Evolutionary conservation across 30 jellyfish, hydroid and myxozoan species (phyloP).

Genomic region (Turritopsis dohrnii): DNA sequence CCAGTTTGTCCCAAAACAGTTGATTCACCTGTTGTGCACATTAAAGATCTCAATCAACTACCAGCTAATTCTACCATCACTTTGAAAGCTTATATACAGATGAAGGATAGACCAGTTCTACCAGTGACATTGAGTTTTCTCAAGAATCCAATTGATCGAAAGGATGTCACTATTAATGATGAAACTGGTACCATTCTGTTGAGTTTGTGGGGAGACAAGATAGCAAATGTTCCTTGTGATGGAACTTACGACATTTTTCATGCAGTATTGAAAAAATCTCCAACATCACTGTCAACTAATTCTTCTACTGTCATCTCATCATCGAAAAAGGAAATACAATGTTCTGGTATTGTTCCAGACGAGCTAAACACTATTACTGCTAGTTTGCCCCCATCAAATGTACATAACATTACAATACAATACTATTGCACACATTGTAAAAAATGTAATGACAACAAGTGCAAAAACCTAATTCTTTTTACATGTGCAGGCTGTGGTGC

Average conservation of each 20-base stretch:
- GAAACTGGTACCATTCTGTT: background rate
- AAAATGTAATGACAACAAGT: background rate
- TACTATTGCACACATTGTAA: conserved; percentile 15
- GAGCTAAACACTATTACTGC: background rate
- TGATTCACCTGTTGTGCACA: background rate
- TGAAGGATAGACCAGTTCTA: background rate
- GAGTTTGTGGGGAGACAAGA: background rate
- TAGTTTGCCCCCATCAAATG: conserved; percentile 7
- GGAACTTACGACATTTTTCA: conserved; percentile 1
- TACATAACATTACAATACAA: background rate
- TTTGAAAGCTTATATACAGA: background rate
- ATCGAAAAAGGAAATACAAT: background rate
- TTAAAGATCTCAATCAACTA: background rate
- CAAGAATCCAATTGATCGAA: conserved; percentile 6
- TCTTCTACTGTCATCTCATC: background rate
- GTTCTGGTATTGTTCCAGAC: background rate
- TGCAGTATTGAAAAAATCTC: background rate
- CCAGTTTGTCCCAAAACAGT: background rate
- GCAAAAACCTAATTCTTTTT: background rate
- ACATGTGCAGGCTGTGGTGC: conserved; percentile 9
- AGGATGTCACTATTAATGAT: conserved; percentile 1
- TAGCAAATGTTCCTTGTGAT: too few relatives aligned
- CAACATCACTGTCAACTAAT: background rate
- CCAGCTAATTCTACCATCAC: background rate
- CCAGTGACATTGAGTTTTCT: background rate